These are phyloP conservation scores for Drosophila sordidapex DNA, from an alignment of 2,888 invertebrate genomes.

Conservation along the genomic window DNA sequence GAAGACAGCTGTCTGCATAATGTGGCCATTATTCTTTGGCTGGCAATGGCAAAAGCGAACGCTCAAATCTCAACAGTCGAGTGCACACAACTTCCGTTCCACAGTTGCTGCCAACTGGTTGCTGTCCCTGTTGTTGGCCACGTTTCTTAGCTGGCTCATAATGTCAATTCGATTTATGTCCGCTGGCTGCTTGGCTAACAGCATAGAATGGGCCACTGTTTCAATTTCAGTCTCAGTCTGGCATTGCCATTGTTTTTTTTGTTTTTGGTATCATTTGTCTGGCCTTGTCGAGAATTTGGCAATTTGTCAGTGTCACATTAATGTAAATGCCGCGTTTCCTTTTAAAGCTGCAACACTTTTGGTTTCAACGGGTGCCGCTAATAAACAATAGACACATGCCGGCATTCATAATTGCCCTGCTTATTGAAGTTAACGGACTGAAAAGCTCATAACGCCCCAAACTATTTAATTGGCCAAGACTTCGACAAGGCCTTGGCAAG, in stretches of 20 bases:
- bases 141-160: slow-evolving; percentile 74
- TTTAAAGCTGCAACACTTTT: slow-evolving; percentile 25
- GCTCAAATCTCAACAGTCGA: slow-evolving; percentile 67
- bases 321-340: slow-evolving; percentile 33
- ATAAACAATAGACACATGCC: slow-evolving; percentile 36
- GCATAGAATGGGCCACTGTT: slow-evolving; percentile 24
- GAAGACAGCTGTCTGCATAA: slow-evolving; percentile 28
- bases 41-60: slow-evolving; percentile 40
- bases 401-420: neutral
- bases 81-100: slow-evolving; percentile 79
- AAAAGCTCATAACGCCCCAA: slow-evolving; percentile 40
- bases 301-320: slow-evolving; percentile 76
- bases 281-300: slow-evolving; percentile 73
- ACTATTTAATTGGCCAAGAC: neutral
- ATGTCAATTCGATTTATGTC: slow-evolving; percentile 80
- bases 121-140: slow-evolving; percentile 14
- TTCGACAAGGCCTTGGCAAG: slow-evolving; percentile 6
- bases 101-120: slow-evolving; percentile 40
- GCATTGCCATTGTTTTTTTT: slow-evolving; percentile 8
- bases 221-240: slow-evolving; percentile 24
- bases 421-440: slow-evolving; percentile 63
- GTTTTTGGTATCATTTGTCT: slow-evolving; percentile 1
- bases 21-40: slow-evolving; percentile 65
- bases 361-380: slow-evolving; percentile 45
- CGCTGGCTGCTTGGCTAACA: slow-evolving; percentile 48